Evolutionary conservation across 37 sponge, comb jelly and placozoan species (phyloP).

Genomic region (Agelas oroides): DNA sequence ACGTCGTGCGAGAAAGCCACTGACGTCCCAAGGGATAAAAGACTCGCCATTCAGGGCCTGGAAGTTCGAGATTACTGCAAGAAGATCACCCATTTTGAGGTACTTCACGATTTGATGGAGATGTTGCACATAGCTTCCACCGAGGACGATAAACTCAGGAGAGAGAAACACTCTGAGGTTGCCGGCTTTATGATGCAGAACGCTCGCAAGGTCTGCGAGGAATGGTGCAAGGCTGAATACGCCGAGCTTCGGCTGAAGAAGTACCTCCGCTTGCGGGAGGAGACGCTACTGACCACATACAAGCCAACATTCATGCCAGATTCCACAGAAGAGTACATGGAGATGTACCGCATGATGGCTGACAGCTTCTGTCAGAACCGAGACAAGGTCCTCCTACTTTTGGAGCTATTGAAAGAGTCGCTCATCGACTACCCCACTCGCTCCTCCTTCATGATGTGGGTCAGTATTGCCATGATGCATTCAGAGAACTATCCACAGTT

Average conservation of each 20-base stretch:
- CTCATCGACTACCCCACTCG: conserved; percentile 66
- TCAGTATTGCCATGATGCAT: conserved; percentile 69
- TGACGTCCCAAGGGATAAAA: conserved; percentile 33
- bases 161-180: conserved; percentile 35
- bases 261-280: conserved; percentile 52
- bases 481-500: conserved; percentile 61
- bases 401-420: conserved; percentile 59
- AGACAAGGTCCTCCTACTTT: conserved; percentile 19
- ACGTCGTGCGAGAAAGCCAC: conserved; percentile 11
- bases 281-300: conserved; percentile 40
- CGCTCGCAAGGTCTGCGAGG: conserved; percentile 69
- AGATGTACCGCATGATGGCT: conserved; percentile 74
- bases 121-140: conserved; percentile 71
- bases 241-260: conserved; percentile 55
- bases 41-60: conserved; percentile 21
- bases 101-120: conserved; percentile 80
- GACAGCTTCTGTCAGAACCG: conserved; percentile 47
- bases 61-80: conserved; percentile 42
- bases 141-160: conserved; percentile 17
- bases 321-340: conserved; percentile 48
- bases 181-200: conserved; percentile 69
- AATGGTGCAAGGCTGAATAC: conserved; percentile 73
- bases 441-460: conserved; percentile 69
- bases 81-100: conserved; percentile 61
- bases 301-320: conserved; percentile 44